These are phyloP conservation scores for Platichthys flesus DNA, from an alignment of 2,113 vertebrate genomes.

Conservation along the genomic window DNA sequence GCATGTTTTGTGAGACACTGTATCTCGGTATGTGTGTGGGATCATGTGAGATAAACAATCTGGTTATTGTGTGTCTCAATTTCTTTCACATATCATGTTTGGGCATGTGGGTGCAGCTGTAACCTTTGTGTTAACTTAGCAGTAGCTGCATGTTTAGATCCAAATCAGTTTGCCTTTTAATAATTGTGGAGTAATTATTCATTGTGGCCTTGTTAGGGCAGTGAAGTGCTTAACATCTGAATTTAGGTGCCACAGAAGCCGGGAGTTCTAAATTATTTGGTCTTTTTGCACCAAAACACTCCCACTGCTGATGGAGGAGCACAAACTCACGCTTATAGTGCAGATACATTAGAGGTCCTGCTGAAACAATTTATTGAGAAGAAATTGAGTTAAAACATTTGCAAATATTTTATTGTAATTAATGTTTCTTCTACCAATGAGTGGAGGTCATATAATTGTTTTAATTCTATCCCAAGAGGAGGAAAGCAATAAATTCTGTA, in stretches of 20 bases:
- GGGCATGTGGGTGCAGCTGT: conserved; percentile 16
- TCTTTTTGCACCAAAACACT: neutral
- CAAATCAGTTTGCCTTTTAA: conserved; percentile 40
- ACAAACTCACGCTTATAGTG: neutral
- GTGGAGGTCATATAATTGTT: too few relatives aligned
- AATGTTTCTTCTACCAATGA: neutral
- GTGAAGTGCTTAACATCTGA: neutral
- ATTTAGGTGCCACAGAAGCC: neutral
- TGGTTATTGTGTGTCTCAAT: conserved; percentile 1
- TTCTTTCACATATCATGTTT: conserved; percentile 28
- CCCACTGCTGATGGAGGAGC: neutral
- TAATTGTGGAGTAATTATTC: neutral
- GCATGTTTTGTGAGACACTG: neutral
- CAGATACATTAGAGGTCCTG: neutral
- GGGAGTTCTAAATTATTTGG: neutral
- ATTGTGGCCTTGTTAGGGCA: neutral
- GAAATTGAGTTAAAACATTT: neutral
- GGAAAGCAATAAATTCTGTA: neutral
- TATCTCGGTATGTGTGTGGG: neutral
- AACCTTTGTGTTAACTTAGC: neutral
- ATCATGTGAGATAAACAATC: conserved; percentile 5
- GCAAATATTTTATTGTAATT: neutral
- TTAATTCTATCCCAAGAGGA: neutral
- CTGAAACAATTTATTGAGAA: neutral
- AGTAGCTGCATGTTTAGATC: conserved; percentile 22